A percentile compares a stretch with the other conserved stretches of the same genome.
Evolutionary conservation across 2,113 vertebrate species (phyloP).

Genomic region (Proterorhinus semilunaris): DNA sequence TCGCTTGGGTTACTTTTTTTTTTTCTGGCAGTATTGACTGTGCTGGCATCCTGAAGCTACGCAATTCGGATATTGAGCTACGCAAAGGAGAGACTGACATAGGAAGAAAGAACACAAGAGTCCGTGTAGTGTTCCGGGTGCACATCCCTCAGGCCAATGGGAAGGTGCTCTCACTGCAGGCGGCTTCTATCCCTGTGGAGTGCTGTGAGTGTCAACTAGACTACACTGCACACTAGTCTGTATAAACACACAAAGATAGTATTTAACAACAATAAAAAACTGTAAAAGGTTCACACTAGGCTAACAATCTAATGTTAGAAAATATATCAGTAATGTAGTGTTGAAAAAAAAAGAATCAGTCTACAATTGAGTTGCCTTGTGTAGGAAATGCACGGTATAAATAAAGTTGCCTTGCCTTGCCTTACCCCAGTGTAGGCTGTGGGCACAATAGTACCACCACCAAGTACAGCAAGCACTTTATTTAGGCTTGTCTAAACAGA

Average conservation of each 20-base stretch:
- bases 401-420: no score
- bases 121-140: constrained; percentile 94
- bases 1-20: constrained; percentile 7
- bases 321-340: no score
- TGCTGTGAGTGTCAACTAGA: constrained; percentile 87
- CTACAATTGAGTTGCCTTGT: no score
- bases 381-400: no score
- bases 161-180: constrained; percentile 94
- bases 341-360: no score
- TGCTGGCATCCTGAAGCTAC: constrained; percentile 96
- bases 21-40: constrained; percentile 88
- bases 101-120: constrained; percentile 96
- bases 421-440: no score
- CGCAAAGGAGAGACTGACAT: constrained; percentile 98
- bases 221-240: neutral
- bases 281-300: no score
- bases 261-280: no score
- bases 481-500: no score
- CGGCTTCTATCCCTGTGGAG: constrained; percentile 94
- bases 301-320: no score
- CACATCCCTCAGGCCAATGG: constrained; percentile 95
- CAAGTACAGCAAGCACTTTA: no score
- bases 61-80: constrained; percentile 98
- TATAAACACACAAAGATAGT: neutral
- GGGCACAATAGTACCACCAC: no score